These are phyloP conservation scores for Hirundo rustica DNA, from an alignment of 2,797 vertebrate species.

Conservation along the genomic window DNA sequence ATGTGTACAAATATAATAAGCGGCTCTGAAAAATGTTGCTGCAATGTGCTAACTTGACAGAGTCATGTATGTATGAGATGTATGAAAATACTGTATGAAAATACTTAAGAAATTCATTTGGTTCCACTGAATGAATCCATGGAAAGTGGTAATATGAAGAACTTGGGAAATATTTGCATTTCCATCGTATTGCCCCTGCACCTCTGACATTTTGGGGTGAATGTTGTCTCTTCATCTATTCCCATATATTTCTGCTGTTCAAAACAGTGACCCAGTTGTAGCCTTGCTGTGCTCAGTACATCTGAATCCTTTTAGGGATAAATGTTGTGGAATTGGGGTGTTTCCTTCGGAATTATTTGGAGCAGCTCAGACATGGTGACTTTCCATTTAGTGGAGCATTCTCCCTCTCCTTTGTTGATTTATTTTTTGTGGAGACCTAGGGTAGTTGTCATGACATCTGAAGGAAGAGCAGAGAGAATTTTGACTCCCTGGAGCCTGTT, in stretches of 20 bases:
- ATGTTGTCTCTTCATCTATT: not conserved
- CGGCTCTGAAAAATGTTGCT: not conserved
- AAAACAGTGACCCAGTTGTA: not conserved
- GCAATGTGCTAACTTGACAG: not conserved
- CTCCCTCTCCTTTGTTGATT: not conserved
- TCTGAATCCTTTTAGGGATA: not conserved
- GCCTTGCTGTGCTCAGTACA: not conserved
- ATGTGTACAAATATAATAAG: not conserved
- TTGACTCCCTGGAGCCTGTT: not conserved
- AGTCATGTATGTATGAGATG: not conserved
- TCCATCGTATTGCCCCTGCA: not conserved
- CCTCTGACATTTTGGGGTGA: not conserved
- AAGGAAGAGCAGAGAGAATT: not conserved
- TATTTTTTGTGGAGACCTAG: not conserved
- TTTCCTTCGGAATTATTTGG: not conserved
- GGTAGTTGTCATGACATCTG: not conserved
- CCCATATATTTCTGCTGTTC: not conserved
- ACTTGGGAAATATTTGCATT: not conserved
- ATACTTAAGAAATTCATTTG: not conserved
- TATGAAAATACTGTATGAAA: not conserved
- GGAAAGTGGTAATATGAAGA: not conserved
- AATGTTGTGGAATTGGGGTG: not conserved
- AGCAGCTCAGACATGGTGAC: rapidly evolving
- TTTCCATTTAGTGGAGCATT: not conserved
- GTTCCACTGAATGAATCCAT: not conserved